These are phyloP conservation scores for Poliocrania exsul DNA, from an alignment of 2,797 vertebrate species.

Conservation along the genomic window DNA sequence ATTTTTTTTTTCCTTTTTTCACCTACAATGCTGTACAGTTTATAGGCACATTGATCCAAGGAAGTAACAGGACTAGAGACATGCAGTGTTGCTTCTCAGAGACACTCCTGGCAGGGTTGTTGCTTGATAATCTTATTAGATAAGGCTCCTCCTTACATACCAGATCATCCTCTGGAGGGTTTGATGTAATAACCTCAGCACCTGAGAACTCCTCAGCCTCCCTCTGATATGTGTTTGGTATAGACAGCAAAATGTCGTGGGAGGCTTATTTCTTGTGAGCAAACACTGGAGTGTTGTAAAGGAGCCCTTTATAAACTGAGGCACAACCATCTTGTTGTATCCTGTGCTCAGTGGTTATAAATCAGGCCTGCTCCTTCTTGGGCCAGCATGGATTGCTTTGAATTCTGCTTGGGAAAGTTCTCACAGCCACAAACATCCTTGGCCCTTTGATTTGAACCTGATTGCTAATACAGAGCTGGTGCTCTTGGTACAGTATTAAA, in stretches of 20 bases:
- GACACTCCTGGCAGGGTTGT: neutral
- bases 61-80: neutral
- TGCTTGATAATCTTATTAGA: conserved; percentile 45
- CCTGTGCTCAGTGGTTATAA: neutral
- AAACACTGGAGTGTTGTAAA: neutral
- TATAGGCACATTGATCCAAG: neutral
- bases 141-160: conserved; percentile 1
- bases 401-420: neutral
- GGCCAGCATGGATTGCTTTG: neutral
- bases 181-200: conserved; percentile 18
- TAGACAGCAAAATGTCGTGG: neutral
- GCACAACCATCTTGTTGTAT: neutral
- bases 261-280: neutral
- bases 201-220: neutral
- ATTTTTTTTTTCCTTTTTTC: neutral
- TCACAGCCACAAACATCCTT: neutral
- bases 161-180: conserved; percentile 14
- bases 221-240: neutral
- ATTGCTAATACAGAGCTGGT: neutral
- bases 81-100: neutral
- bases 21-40: neutral
- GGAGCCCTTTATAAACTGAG: neutral
- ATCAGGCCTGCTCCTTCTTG: neutral
- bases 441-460: neutral
- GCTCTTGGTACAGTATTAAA: neutral